These are phyloP conservation scores for Camarhynchus parvulus DNA, from an alignment of 2,113 vertebrate genomes.

Conservation along the genomic window DNA sequence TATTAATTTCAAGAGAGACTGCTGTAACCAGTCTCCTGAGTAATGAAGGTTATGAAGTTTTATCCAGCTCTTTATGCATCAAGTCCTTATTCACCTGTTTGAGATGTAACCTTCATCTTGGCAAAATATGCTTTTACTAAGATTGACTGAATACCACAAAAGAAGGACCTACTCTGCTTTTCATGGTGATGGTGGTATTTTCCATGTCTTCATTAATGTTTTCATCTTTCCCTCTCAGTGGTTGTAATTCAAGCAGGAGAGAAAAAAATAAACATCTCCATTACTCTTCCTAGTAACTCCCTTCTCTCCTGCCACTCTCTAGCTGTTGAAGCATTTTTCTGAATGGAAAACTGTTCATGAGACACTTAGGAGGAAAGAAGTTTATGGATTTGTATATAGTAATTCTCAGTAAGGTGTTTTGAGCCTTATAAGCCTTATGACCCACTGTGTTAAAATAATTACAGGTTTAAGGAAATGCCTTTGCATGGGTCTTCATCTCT, in stretches of 20 bases:
- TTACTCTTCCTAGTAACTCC: neutral
- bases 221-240: neutral
- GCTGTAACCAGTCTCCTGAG: neutral
- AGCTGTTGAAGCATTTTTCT: neutral
- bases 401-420: neutral
- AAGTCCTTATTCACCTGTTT: neutral
- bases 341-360: neutral
- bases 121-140: neutral
- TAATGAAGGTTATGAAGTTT: neutral
- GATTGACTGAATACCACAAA: neutral
- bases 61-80: neutral
- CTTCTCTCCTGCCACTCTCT: fast-evolving
- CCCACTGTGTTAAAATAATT: neutral
- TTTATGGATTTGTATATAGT: neutral
- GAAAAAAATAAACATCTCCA: neutral
- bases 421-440: neutral
- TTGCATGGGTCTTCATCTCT: neutral
- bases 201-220: neutral
- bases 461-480: neutral
- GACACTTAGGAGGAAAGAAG: neutral
- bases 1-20: neutral
- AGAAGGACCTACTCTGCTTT: neutral
- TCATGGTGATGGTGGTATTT: neutral
- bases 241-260: neutral
- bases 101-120: neutral